Conservation (phyloP, 2,113 vertebrate genomes). For the Orthonyx spaldingii region DNA sequence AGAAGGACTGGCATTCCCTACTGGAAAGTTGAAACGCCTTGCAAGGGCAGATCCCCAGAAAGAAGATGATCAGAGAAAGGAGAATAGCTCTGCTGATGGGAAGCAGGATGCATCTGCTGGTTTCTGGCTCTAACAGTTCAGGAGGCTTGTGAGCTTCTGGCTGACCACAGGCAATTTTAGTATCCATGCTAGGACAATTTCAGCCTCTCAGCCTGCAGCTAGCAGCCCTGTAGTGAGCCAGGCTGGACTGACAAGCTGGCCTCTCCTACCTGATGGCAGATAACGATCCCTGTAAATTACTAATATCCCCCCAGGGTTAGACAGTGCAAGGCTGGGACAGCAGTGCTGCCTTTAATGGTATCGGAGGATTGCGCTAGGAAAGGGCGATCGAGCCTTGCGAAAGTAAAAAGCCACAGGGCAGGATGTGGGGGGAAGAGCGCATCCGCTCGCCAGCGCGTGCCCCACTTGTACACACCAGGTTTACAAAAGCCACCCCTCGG, state of each 20-base stretch:
- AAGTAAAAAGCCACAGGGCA: constrained; percentile 45
- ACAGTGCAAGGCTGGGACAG: neutral
- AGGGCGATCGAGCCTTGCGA: neutral
- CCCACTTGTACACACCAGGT: neutral
- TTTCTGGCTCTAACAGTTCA: neutral
- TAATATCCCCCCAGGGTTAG: constrained; percentile 23
- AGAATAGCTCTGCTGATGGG: neutral
- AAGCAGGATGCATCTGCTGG: neutral
- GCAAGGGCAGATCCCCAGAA: neutral
- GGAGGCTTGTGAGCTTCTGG: neutral
- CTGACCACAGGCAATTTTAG: neutral
- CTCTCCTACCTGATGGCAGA: constrained; percentile 46
- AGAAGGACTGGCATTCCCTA: neutral
- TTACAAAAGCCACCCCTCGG: neutral
- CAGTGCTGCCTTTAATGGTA: neutral
- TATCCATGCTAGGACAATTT: neutral
- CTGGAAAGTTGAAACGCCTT: neutral
- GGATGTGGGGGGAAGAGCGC: neutral
- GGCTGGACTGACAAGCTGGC: constrained; percentile 20
- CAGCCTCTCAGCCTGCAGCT: neutral
- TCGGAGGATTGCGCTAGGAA: neutral
- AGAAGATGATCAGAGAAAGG: neutral
- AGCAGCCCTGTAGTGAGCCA: neutral
- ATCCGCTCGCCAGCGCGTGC: rapidly evolving
- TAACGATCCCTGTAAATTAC: constrained; percentile 57